phyloP scores from a whole-genome alignment of 2,797 vertebrate genomes.

The Pygocentrus nattereri region DNA sequence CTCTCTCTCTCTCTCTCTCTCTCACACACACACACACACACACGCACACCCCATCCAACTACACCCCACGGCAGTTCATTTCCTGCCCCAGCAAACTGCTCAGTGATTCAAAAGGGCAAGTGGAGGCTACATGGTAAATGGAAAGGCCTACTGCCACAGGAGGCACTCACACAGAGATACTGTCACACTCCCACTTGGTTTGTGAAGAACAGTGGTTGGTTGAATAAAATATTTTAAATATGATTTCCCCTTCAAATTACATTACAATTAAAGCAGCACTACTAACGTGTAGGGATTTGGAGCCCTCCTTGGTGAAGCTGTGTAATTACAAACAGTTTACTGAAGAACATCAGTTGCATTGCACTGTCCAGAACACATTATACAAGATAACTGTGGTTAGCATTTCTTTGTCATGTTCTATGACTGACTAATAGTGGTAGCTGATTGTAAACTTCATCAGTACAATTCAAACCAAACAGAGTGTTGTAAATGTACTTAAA shows the following conservation, averaged over 20 bases:
- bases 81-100: constrained; percentile 57
- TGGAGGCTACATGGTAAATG: constrained; percentile 44
- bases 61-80: constrained; percentile 57
- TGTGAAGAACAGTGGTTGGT: neutral
- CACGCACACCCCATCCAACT: neutral
- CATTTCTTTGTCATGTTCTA: no score
- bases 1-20: constrained; percentile 27
- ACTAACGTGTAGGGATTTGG: neutral
- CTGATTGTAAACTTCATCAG: no score
- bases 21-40: constrained; percentile 14
- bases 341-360: no score
- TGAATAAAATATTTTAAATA: constrained; percentile 3
- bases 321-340: neutral
- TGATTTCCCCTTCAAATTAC: neutral
- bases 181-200: neutral
- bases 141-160: constrained; percentile 38
- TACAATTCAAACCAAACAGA: no score
- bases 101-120: constrained; percentile 61
- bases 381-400: no score
- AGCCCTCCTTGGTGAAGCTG: neutral
- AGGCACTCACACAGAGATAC: constrained; percentile 32
- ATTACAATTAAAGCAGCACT: no score
- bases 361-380: no score
- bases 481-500: no score
- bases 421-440: no score